A percentile compares a stretch with the other conserved stretches of the same genome.
Conservation (phyloP, 2,113 vertebrate species). For the Osmerus eperlanus region DNA sequence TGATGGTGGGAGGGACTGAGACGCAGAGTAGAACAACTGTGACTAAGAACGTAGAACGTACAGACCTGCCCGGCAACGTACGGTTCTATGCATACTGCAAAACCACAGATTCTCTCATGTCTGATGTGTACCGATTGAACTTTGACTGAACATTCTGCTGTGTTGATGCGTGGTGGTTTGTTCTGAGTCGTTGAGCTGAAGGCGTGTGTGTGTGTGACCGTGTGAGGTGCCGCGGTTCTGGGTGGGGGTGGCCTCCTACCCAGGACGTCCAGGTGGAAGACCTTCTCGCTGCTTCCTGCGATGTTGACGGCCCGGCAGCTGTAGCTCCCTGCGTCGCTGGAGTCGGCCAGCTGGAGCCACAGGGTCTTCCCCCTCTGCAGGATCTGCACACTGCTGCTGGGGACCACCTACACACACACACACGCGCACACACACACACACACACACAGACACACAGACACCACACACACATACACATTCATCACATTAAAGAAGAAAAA, state of each 20-base stretch:
- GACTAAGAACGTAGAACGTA: no score
- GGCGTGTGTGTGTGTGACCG: no score
- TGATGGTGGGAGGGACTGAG: conserved; percentile 86
- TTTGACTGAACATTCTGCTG: no score
- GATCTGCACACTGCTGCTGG: conserved; percentile 76
- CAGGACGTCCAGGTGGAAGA: conserved; percentile 82
- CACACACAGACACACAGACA: not conserved
- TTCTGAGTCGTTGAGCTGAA: no score
- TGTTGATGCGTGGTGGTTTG: no score
- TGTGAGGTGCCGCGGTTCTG: no score
- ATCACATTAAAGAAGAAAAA: not conserved
- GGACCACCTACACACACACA: conserved; percentile 72
- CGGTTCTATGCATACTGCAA: no score
- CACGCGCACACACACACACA: not conserved
- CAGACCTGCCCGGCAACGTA: no score
- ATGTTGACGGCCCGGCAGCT: conserved; percentile 89
- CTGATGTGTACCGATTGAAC: no score
- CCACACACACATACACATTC: not conserved
- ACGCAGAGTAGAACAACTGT: conserved; percentile 7
- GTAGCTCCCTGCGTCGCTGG: conserved; percentile 81
- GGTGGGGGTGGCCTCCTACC: conserved; percentile 69
- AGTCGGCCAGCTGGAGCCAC: conserved; percentile 74
- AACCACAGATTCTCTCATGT: no score
- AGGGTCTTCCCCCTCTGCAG: conserved; percentile 81
- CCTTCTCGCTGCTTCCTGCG: conserved; percentile 86